Evolutionary conservation across 1,140 invertebrate species (phyloP), one percentile per base, ranked within the genome.

Genomic region (Drosophila carrolli): DNA sequence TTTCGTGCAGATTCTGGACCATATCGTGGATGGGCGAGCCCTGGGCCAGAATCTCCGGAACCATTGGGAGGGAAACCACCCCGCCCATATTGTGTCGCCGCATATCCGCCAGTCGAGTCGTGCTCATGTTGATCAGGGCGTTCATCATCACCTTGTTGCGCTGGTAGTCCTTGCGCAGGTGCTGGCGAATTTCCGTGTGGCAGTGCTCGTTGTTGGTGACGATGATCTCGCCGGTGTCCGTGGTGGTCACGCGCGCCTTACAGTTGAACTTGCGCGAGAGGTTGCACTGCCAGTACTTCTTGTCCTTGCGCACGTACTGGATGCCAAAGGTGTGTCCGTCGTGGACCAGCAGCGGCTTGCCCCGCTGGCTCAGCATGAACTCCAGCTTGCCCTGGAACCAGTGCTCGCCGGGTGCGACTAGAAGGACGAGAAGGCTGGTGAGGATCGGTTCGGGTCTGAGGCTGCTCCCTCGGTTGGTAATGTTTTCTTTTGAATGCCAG

Each of bases 231-330:
- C 92, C 91, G 5, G 91, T 92, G 46, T 92, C 92, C 16, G 92
- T 92, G 48, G 92, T 92, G 38, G 92, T 92, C 0, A 92, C 92
- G 16, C 92, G 92, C 3, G 92, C 92, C 65, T 92, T 92, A 65
- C 92, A 92, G 72, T 92, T 92, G 40, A 91, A 92, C 43, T 92
- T 92, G 37, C 92, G 78, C 50, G 92, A 92, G 53, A 92, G 80
- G 75, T 92, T 92, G 56, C 92, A 92, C 66, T 92, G 92, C 92
- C 92, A 92, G 74, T 92, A 92, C 72, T 92, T 92, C 60, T 92
- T 92, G 46, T 92, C 92, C 77, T 92, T 92, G 43, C 92, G 91
- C 59, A 92, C 92, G 61, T 92, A 92, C 67, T 92, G 92, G 13
- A 92, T 92, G 48, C 92, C 92, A 47, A 92, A 92, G 23, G 92